These are phyloP conservation scores for Papilio aristodemus DNA, from an alignment of 1,140 invertebrate genomes.

Conservation along the genomic window DNA sequence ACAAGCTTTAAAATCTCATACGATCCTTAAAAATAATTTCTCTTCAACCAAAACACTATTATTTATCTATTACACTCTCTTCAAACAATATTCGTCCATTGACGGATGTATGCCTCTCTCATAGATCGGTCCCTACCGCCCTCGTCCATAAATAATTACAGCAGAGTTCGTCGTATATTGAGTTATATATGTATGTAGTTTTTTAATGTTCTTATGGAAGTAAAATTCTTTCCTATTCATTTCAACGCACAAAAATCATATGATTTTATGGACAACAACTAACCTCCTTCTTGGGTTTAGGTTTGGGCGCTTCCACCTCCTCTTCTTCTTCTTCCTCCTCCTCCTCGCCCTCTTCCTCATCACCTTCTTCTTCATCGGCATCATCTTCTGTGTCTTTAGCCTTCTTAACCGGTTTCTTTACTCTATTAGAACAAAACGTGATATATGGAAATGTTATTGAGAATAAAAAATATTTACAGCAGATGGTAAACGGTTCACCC, in stretches of 20 bases:
- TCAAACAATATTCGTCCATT: too few relatives aligned
- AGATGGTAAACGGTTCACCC: too few relatives aligned
- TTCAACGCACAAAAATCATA: background rate
- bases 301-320: conserved; percentile 76
- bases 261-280: conserved; percentile 6
- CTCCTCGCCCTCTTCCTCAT: conserved; percentile 70
- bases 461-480: conserved; percentile 34
- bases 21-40: too few relatives aligned
- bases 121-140: too few relatives aligned
- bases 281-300: conserved; percentile 79
- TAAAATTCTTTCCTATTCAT: background rate
- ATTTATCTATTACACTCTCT: too few relatives aligned
- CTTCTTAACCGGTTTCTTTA: conserved; percentile 71
- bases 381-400: conserved; percentile 62
- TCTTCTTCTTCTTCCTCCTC: conserved; percentile 77
- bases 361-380: conserved; percentile 73
- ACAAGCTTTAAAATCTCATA: background rate
- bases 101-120: too few relatives aligned
- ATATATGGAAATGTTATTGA: background rate
- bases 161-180: too few relatives aligned
- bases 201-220: background rate
- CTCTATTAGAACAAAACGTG: conserved; percentile 42
- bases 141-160: too few relatives aligned
- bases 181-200: too few relatives aligned
- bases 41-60: too few relatives aligned